Evolutionary conservation across 2,113 vertebrate species (phyloP).

Genomic region (Rallus limicola): DNA sequence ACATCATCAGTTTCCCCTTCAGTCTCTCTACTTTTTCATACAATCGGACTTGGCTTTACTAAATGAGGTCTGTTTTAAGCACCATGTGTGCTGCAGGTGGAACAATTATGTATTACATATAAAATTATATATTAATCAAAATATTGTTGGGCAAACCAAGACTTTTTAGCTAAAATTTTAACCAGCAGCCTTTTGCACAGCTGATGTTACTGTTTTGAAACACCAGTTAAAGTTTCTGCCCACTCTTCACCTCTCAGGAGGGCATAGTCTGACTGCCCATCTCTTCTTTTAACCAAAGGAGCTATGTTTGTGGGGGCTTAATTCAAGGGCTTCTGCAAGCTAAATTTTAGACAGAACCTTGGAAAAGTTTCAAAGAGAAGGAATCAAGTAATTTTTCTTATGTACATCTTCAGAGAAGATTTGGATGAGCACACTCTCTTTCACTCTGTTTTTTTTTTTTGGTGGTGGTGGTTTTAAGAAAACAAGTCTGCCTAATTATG

Average conservation of each 20-base stretch:
- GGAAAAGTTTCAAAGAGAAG: constrained; percentile 51
- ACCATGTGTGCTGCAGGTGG: constrained; percentile 24
- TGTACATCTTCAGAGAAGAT: constrained; percentile 22
- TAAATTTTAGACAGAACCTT: neutral
- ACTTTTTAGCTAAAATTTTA: constrained; percentile 42
- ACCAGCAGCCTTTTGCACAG: constrained; percentile 3
- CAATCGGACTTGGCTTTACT: neutral
- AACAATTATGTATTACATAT: neutral
- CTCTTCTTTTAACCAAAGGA: neutral
- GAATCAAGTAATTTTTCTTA: constrained; percentile 34
- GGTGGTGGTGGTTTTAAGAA: neutral
- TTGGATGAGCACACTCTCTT: neutral
- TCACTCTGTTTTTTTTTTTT: neutral
- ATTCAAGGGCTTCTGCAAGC: neutral
- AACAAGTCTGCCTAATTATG: constrained; percentile 19
- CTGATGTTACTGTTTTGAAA: constrained; percentile 38
- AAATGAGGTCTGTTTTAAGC: constrained; percentile 25
- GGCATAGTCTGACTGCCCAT: neutral
- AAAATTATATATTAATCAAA: constrained; percentile 34
- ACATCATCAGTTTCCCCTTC: neutral
- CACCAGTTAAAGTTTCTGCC: neutral
- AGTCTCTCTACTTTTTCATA: neutral
- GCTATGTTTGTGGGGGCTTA: neutral
- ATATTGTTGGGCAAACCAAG: constrained; percentile 20
- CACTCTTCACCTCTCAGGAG: neutral